Evolutionary conservation across 2,888 invertebrate genomes (phyloP).

Genomic region (Andrena haemorrhoa): DNA sequence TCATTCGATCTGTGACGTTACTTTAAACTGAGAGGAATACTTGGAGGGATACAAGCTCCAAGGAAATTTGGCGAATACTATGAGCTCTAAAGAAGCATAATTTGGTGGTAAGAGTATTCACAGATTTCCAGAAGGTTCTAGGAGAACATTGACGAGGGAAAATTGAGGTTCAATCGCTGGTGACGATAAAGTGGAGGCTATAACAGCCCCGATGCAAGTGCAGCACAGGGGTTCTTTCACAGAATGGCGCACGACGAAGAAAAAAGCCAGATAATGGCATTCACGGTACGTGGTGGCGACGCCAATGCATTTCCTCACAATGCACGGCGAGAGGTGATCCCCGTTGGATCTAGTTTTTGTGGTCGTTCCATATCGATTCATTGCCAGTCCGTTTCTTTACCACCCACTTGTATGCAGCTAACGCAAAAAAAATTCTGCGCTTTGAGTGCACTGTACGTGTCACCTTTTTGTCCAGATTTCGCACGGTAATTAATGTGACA

Average conservation of each 20-base stretch:
- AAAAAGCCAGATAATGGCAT: constrained; percentile 17
- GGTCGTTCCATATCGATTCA: constrained; percentile 6
- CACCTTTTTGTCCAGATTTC: not conserved
- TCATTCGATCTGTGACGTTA: no score
- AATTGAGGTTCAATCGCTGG: not conserved
- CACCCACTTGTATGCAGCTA: not conserved
- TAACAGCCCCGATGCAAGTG: constrained; percentile 16
- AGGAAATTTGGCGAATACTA: not conserved
- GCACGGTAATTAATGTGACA: not conserved
- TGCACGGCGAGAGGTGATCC: not conserved
- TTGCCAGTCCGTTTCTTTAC: constrained; percentile 6
- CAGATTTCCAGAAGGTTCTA: not conserved
- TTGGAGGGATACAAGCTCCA: no score
- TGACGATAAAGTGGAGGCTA: constrained; percentile 1
- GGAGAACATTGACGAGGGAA: not conserved
- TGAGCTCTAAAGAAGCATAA: not conserved
- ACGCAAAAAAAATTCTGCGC: not conserved
- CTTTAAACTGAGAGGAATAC: no score
- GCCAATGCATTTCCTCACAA: constrained; percentile 26
- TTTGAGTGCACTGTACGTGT: not conserved
- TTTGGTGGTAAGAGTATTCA: not conserved
- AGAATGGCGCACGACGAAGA: not conserved
- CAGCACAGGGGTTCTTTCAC: constrained; percentile 11
- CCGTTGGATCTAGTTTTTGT: not conserved
- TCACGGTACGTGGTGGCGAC: not conserved